Evolutionary conservation across 2,113 vertebrate species (phyloP).

Genomic region (Empidonax alnorum): DNA sequence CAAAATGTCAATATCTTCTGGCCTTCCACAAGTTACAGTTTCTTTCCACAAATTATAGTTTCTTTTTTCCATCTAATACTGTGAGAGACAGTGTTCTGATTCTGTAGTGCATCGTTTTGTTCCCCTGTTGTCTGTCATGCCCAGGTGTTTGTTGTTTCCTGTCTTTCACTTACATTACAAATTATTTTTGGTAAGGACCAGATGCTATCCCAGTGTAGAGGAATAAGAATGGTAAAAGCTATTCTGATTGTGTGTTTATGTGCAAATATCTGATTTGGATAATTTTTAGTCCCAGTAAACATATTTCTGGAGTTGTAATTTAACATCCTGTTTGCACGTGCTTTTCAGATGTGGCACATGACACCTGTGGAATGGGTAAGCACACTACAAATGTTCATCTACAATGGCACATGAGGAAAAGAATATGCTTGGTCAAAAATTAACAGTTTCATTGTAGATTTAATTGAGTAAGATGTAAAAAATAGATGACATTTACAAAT

Average conservation of each 20-base stretch:
- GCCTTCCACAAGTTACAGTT: not conserved
- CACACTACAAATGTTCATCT: not conserved
- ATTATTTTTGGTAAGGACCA: not conserved
- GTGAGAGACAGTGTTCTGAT: not conserved
- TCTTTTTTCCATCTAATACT: not conserved
- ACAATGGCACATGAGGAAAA: not conserved
- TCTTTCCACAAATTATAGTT: not conserved
- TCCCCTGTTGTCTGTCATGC: not conserved
- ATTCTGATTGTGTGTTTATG: not conserved
- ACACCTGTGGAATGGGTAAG: not conserved
- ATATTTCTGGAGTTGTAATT: not conserved
- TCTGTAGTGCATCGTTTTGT: accelerated
- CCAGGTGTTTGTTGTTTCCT: not conserved
- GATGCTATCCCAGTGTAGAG: not conserved
- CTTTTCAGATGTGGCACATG: not conserved
- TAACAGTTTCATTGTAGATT: not conserved
- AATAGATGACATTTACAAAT: not conserved
- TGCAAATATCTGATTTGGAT: not conserved
- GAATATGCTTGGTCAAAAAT: not conserved
- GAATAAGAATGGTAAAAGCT: not conserved
- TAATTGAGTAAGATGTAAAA: not conserved
- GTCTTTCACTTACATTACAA: not conserved
- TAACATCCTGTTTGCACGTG: not conserved
- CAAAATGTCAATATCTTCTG: not conserved
- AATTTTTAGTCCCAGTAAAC: not conserved